Conservation (phyloP, 2,797 vertebrate genomes). For the Arrhamphus sclerolepis region DNA sequence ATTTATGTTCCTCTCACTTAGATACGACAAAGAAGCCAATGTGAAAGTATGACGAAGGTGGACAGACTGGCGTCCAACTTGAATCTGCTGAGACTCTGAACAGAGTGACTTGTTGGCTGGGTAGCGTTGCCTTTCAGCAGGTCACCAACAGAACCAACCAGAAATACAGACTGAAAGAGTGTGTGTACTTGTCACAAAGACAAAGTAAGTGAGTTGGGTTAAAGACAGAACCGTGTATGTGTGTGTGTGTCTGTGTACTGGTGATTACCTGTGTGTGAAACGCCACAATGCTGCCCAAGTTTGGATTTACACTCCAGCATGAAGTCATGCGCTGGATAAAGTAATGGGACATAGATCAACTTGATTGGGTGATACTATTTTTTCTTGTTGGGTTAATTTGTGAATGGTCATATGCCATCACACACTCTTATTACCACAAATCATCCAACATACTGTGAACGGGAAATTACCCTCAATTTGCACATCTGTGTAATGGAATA, state of each 20-base stretch:
- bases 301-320: conserved; percentile 21
- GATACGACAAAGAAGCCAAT: conserved; percentile 15
- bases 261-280: conserved; percentile 17
- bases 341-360: conserved; percentile 1
- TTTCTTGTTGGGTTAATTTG: conserved; percentile 33
- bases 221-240: not conserved
- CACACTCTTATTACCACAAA: conserved; percentile 14
- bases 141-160: conserved; percentile 30
- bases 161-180: conserved; percentile 21
- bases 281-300: conserved; percentile 14
- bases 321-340: conserved; percentile 35
- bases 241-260: no score
- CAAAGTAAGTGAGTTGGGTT: not conserved
- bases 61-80: conserved; percentile 24
- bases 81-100: conserved; percentile 23
- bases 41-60: conserved; percentile 21
- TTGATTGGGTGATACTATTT: conserved; percentile 10
- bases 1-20: not conserved
- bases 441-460: conserved; percentile 12
- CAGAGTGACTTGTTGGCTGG: conserved; percentile 30
- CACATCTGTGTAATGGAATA: not conserved
- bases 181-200: conserved; percentile 1
- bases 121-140: conserved; percentile 32
- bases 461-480: conserved; percentile 1
- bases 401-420: conserved; percentile 7